Conservation (phyloP, 1,140 invertebrate genomes). For the Octopus sinensis region DNA sequence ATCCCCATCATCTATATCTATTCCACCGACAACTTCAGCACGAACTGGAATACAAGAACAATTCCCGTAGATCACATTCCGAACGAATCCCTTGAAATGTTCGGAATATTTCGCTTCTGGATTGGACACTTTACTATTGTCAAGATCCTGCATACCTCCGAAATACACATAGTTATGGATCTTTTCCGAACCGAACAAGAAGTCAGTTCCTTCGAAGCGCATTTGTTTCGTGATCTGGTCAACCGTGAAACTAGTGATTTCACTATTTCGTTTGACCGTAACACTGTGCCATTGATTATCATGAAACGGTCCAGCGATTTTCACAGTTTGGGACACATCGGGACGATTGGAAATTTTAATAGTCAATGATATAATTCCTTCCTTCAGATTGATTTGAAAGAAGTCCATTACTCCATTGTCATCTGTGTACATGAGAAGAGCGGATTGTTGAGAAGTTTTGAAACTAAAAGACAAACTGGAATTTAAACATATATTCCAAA, state of each 20-base stretch:
- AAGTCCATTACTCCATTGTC: slow-evolving; percentile 48
- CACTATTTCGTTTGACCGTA: slow-evolving; percentile 42
- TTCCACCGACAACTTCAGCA: background rate
- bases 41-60: slow-evolving; percentile 18
- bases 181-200: slow-evolving; percentile 34
- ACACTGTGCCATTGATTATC: slow-evolving; percentile 49
- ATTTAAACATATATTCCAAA: slow-evolving; percentile 51
- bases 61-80: slow-evolving; percentile 32
- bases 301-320: slow-evolving; percentile 34
- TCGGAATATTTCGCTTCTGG: slow-evolving; percentile 31
- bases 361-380: slow-evolving; percentile 34
- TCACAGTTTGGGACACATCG: slow-evolving; percentile 38
- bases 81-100: slow-evolving; percentile 36
- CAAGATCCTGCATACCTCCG: slow-evolving; percentile 40
- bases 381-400: slow-evolving; percentile 33
- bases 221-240: slow-evolving; percentile 35
- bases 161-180: slow-evolving; percentile 43
- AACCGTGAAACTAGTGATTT: slow-evolving; percentile 43
- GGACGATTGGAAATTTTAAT: slow-evolving; percentile 44
- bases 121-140: slow-evolving; percentile 25
- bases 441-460: slow-evolving; percentile 33
- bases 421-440: slow-evolving; percentile 50
- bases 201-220: slow-evolving; percentile 43
- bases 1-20: background rate
- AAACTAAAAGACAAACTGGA: slow-evolving; percentile 51